phyloP scores from a whole-genome alignment of 2,888 invertebrate species.

The Laothoe populi region DNA sequence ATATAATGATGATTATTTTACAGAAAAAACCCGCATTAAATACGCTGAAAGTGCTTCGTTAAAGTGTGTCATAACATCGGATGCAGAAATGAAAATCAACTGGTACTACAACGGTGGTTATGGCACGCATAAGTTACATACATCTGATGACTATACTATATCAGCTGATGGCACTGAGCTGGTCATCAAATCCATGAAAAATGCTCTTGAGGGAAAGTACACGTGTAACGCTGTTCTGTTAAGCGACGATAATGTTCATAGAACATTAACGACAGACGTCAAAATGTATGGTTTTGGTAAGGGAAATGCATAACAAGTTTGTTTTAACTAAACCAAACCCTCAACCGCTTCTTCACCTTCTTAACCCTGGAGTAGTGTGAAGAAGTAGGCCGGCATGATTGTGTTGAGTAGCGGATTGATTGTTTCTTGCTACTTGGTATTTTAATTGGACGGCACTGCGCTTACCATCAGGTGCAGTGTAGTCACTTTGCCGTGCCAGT shows the following conservation, averaged over 20 bases:
- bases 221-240: slow-evolving; percentile 31
- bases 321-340: too few species aligned
- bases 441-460: too few species aligned
- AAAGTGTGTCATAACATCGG: slow-evolving; percentile 33
- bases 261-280: not conserved
- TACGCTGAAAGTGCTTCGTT: slow-evolving; percentile 31
- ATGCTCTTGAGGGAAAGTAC: slow-evolving; percentile 32
- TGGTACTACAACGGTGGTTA: slow-evolving; percentile 32
- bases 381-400: too few species aligned
- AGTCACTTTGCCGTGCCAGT: too few species aligned
- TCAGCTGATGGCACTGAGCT: slow-evolving; percentile 31
- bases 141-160: slow-evolving; percentile 30
- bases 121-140: slow-evolving; percentile 1
- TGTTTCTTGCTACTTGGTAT: too few species aligned
- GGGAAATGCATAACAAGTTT: too few species aligned
- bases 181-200: slow-evolving; percentile 32
- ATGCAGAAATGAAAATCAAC: slow-evolving; percentile 28
- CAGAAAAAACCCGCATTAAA: slow-evolving; percentile 26
- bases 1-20: not conserved
- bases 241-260: not conserved
- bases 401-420: too few species aligned
- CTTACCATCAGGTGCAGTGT: too few species aligned
- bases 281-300: slow-evolving; percentile 8
- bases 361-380: too few species aligned
- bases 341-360: too few species aligned